Evolutionary conservation across 2,797 vertebrate genomes (phyloP).

Genomic region (Protonibea diacanthus): DNA sequence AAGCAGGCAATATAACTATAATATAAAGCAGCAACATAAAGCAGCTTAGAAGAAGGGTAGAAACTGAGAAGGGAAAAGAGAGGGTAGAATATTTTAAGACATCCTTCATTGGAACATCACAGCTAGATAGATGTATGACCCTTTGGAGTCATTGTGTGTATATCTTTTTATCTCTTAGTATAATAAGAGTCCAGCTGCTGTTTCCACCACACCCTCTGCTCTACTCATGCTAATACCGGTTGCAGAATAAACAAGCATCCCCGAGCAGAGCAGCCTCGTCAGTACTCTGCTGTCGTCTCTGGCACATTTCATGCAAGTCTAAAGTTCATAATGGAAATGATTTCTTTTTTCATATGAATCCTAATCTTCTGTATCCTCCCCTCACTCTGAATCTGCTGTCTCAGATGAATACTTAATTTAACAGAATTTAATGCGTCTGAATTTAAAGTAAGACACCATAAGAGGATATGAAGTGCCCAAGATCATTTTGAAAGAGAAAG

Average conservation of each 20-base stretch:
- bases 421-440: not conserved
- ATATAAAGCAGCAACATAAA: too few relatives aligned
- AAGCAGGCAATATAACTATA: too few relatives aligned
- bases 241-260: constrained; percentile 17
- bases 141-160: too few relatives aligned
- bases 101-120: too few relatives aligned
- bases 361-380: constrained; percentile 4
- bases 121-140: too few relatives aligned
- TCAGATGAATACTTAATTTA: not conserved
- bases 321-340: constrained; percentile 14
- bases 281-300: constrained; percentile 13
- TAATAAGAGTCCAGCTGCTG: too few relatives aligned
- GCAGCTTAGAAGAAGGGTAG: too few relatives aligned
- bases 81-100: too few relatives aligned
- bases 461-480: not conserved
- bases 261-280: constrained; percentile 20
- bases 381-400: not conserved
- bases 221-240: not conserved
- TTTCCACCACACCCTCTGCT: not conserved
- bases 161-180: too few relatives aligned
- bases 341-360: constrained; percentile 25
- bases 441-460: not conserved
- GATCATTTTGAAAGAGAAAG: not conserved
- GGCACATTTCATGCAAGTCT: constrained; percentile 13
- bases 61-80: too few relatives aligned